phyloP scores from a whole-genome alignment of 1,140 invertebrate genomes.

The Linepithema humile region DNA sequence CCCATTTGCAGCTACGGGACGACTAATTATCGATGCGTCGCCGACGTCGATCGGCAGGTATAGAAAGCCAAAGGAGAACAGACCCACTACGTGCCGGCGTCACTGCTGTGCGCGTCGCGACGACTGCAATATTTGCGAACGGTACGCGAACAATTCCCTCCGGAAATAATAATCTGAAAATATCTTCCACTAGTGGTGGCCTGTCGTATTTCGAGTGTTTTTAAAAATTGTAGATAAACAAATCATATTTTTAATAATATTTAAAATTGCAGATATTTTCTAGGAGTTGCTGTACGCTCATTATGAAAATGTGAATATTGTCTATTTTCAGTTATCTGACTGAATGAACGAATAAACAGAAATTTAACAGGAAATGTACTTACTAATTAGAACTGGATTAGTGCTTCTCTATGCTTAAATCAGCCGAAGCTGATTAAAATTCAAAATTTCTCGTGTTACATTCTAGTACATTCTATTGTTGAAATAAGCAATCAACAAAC shows the following conservation, averaged over 20 bases:
- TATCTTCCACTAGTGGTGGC: not conserved
- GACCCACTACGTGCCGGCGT: not conserved
- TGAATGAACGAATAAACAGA: not conserved
- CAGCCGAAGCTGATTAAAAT: conserved; percentile 53
- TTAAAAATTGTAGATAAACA: not conserved
- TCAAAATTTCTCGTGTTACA: conserved; percentile 5
- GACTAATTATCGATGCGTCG: conserved; percentile 65
- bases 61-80: conserved; percentile 40
- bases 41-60: conserved; percentile 29
- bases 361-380: conserved; percentile 13
- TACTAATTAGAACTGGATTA: conserved; percentile 47
- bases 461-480: not conserved
- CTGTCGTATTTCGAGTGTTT: not conserved
- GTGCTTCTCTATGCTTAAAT: conserved; percentile 13
- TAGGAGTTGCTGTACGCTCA: too few species aligned
- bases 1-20: conserved; percentile 28
- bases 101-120: not conserved
- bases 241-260: conserved; percentile 11
- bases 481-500: not conserved
- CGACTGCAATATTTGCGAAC: conserved; percentile 24
- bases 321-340: conserved; percentile 7
- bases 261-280: too few species aligned
- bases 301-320: not conserved
- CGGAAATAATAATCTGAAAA: conserved; percentile 14
- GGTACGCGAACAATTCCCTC: conserved; percentile 23